A percentile compares a stretch with the other conserved stretches of the same genome.
Conservation (phyloP, 1,140 invertebrate genomes). For the Laodelphax striatellus region DNA sequence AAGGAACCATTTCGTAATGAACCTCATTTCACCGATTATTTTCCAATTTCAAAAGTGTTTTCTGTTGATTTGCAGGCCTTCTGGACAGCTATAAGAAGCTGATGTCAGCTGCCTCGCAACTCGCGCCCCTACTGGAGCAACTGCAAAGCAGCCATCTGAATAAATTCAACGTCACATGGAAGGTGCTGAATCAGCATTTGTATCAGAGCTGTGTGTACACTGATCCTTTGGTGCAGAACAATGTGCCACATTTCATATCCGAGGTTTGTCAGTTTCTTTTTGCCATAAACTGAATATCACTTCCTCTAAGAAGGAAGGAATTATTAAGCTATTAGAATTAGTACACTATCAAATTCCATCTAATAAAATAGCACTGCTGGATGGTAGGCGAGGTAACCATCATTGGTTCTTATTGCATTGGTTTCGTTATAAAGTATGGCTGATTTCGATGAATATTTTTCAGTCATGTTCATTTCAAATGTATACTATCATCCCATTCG, state of each 20-base stretch:
- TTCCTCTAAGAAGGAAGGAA: too few species aligned
- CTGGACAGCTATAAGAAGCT: conserved; percentile 48
- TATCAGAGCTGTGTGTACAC: conserved; percentile 48
- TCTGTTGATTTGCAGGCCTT: conserved; percentile 31
- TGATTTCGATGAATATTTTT: too few species aligned
- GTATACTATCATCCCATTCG: neutral
- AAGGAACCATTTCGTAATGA: too few species aligned
- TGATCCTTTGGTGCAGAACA: conserved; percentile 46
- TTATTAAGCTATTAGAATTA: too few species aligned
- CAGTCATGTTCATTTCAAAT: too few species aligned
- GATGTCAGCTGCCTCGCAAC: conserved; percentile 39
- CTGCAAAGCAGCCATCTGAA: conserved; percentile 42
- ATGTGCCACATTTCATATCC: conserved; percentile 39
- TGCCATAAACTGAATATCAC: too few species aligned
- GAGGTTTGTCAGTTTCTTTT: conserved; percentile 34
- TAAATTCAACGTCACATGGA: conserved; percentile 48
- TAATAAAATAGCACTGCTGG: too few species aligned
- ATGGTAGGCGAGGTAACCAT: too few species aligned
- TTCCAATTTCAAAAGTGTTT: neutral
- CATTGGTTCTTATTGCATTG: too few species aligned
- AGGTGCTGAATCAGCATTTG: conserved; percentile 48
- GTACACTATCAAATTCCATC: too few species aligned
- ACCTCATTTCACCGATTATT: too few species aligned
- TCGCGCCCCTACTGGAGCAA: conserved; percentile 42
- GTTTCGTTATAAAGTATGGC: too few species aligned